These are phyloP conservation scores for Asbolus verrucosus DNA, from an alignment of 1,140 invertebrate genomes.

Conservation along the genomic window DNA sequence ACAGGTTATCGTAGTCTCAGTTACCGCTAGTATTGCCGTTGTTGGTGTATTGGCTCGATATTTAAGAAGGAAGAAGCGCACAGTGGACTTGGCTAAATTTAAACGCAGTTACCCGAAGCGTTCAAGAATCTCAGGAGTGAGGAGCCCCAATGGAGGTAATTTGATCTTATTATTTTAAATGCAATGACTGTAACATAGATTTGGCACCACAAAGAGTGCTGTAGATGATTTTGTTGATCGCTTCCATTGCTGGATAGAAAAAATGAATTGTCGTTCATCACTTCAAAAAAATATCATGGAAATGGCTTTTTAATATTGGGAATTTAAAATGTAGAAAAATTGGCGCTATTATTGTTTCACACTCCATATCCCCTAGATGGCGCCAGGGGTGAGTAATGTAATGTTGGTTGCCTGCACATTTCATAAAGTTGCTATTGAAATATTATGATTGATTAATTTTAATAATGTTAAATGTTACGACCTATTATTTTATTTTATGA, in stretches of 20 bases:
- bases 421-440: too few relatives aligned
- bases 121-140: constrained; percentile 70
- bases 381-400: background rate
- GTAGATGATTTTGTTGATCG: too few relatives aligned
- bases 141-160: constrained; percentile 75
- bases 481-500: background rate
- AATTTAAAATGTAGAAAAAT: background rate
- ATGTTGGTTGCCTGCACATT: constrained; percentile 1
- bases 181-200: too few relatives aligned
- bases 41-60: constrained; percentile 73
- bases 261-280: too few relatives aligned
- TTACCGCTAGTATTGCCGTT: constrained; percentile 70
- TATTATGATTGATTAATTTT: too few relatives aligned
- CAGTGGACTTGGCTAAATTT: constrained; percentile 66
- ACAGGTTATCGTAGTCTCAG: constrained; percentile 67
- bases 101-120: constrained; percentile 68
- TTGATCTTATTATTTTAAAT: too few relatives aligned
- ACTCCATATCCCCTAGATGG: too few relatives aligned
- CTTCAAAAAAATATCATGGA: background rate
- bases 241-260: too few relatives aligned
- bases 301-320: background rate
- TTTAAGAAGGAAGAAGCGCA: constrained; percentile 70
- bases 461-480: background rate
- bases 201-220: too few relatives aligned
- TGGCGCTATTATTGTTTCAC: background rate